These are phyloP conservation scores for Pantherophis vulpinus DNA, from an alignment of 2,797 vertebrate genomes.

Conservation along the genomic window DNA sequence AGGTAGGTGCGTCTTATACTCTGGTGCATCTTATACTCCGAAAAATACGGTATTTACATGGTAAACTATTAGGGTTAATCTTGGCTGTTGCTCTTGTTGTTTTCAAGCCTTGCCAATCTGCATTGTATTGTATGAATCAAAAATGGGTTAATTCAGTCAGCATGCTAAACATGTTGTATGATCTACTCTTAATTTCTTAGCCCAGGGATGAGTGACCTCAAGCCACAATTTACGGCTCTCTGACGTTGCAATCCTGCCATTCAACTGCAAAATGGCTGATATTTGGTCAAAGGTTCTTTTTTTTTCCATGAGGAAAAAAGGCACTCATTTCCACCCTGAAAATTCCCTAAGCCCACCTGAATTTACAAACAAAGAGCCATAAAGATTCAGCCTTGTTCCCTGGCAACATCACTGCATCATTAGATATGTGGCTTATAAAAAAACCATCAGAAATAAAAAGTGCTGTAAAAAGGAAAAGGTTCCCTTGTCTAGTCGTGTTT, in stretches of 20 bases:
- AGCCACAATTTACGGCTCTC: not conserved
- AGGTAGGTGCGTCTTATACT: too few relatives aligned
- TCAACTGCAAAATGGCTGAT: not conserved
- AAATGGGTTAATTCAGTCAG: not conserved
- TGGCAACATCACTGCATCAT: not conserved
- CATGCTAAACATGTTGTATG: not conserved
- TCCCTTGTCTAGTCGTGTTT: not conserved
- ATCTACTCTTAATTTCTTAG: not conserved
- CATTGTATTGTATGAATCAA: not conserved
- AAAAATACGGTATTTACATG: not conserved
- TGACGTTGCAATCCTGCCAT: not conserved
- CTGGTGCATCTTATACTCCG: too few relatives aligned
- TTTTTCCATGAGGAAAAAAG: not conserved
- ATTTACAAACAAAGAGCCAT: not conserved
- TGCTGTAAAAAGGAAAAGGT: not conserved
- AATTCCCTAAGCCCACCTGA: not conserved
- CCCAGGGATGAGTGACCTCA: not conserved
- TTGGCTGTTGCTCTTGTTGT: not conserved
- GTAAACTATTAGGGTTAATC: not conserved
- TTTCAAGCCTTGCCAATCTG: not conserved
- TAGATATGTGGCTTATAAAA: not conserved
- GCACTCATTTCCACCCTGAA: not conserved
- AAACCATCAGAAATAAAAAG: not conserved
- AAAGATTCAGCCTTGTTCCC: not conserved
- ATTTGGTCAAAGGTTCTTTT: not conserved